Conservation (phyloP, 2,888 invertebrate genomes). For the Liodrosophila aerea region DNA sequence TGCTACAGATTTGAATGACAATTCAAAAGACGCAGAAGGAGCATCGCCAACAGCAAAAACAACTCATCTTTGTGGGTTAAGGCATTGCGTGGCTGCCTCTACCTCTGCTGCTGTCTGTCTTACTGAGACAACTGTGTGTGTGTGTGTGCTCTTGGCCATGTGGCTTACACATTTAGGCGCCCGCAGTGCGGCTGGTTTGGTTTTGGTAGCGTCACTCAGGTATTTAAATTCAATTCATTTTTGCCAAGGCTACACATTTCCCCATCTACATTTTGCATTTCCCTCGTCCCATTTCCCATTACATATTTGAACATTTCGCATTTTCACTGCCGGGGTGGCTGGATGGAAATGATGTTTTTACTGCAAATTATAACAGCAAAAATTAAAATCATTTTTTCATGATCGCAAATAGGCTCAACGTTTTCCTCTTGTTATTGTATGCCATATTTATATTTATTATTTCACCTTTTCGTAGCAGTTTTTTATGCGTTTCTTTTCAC, state of each 20-base stretch:
- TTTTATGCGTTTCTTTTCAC: slow-evolving; percentile 37
- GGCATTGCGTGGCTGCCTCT: slow-evolving; percentile 30
- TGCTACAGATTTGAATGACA: slow-evolving; percentile 68
- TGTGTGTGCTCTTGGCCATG: slow-evolving; percentile 17
- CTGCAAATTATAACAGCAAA: slow-evolving; percentile 54
- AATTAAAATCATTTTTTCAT: slow-evolving; percentile 76
- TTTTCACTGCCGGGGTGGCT: slow-evolving; percentile 45
- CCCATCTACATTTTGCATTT: slow-evolving; percentile 12
- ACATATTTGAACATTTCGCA: slow-evolving; percentile 20
- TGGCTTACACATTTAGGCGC: slow-evolving; percentile 36
- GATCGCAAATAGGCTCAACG: slow-evolving; percentile 70
- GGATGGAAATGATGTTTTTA: slow-evolving; percentile 57
- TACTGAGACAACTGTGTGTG: slow-evolving; percentile 4
- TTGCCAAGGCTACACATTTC: slow-evolving; percentile 54
- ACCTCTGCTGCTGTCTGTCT: slow-evolving; percentile 10
- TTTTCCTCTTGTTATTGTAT: slow-evolving; percentile 10
- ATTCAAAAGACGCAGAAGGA: slow-evolving; percentile 29
- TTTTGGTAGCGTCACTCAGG: slow-evolving; percentile 40
- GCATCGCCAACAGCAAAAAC: slow-evolving; percentile 30
- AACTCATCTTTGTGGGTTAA: slow-evolving; percentile 29
- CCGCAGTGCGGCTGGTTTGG: slow-evolving; percentile 28
- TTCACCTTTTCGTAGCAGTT: slow-evolving; percentile 52
- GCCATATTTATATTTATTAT: slow-evolving; percentile 5
- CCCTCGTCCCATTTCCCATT: slow-evolving; percentile 1
- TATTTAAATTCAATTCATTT: slow-evolving; percentile 73